Percentiles rank a stretch among this genome's conserved stretches.
Evolutionary conservation across 2,113 vertebrate species (phyloP).

Genomic region (Protobothrops mucrosquamatus): DNA sequence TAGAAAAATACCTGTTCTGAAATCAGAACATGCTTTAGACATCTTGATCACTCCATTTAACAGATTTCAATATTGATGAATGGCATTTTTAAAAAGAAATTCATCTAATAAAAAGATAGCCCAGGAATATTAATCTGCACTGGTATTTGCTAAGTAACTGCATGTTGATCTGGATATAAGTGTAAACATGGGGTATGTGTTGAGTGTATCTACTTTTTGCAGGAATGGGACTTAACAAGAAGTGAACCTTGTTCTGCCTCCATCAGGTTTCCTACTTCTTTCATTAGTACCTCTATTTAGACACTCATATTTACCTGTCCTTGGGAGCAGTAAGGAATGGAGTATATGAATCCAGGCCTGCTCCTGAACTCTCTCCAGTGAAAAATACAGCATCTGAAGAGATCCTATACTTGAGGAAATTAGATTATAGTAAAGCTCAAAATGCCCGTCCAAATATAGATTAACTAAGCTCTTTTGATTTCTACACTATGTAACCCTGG

Average conservation of each 20-base stretch:
- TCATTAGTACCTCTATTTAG: background rate
- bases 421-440: background rate
- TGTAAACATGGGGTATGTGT: background rate
- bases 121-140: background rate
- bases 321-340: background rate
- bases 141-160: background rate
- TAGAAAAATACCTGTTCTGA: background rate
- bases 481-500: background rate
- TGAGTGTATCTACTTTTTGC: background rate
- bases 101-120: background rate
- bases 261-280: background rate
- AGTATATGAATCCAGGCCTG: background rate
- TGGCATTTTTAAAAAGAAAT: background rate
- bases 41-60: background rate
- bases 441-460: background rate
- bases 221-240: background rate
- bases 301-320: background rate
- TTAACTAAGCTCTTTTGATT: background rate
- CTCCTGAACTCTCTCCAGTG: background rate
- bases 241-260: background rate
- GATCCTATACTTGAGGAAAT: background rate
- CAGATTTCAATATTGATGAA: background rate
- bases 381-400: background rate
- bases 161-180: background rate
- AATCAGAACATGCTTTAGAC: background rate